phyloP scores from a whole-genome alignment of 2,113 vertebrate species.

The Galemys pyrenaicus region DNA sequence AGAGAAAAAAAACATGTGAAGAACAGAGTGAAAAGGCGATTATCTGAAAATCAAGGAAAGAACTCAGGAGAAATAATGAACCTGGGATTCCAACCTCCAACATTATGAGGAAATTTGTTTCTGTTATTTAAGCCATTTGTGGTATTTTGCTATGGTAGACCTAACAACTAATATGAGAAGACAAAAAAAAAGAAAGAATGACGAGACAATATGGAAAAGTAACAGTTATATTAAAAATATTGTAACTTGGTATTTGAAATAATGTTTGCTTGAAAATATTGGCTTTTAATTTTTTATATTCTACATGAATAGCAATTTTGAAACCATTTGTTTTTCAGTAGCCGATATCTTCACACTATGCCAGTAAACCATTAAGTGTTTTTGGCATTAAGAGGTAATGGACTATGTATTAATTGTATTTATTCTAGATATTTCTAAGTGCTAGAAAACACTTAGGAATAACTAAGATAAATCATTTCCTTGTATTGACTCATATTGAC shows the following conservation, averaged over 20 bases:
- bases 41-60: not conserved
- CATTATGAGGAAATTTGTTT: not conserved
- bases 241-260: not conserved
- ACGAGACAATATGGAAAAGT: not conserved
- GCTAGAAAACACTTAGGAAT: not conserved
- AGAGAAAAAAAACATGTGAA: not conserved
- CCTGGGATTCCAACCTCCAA: not conserved
- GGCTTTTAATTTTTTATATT: not conserved
- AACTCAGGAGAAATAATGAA: not conserved
- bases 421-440: conserved; percentile 29
- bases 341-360: not conserved
- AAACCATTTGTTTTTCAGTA: not conserved
- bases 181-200: not conserved
- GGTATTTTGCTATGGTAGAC: not conserved
- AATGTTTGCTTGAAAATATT: not conserved
- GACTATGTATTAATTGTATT: conserved; percentile 23
- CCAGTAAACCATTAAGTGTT: conserved; percentile 47
- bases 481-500: not conserved
- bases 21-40: not conserved
- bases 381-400: conserved; percentile 46
- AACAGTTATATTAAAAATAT: not conserved
- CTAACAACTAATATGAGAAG: not conserved
- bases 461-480: conserved; percentile 23
- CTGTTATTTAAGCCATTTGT: not conserved
- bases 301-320: not conserved